Percentiles rank a stretch among this genome's conserved stretches.
Conservation (phyloP, 2,113 vertebrate genomes). For the Hippopotamus amphibius region DNA sequence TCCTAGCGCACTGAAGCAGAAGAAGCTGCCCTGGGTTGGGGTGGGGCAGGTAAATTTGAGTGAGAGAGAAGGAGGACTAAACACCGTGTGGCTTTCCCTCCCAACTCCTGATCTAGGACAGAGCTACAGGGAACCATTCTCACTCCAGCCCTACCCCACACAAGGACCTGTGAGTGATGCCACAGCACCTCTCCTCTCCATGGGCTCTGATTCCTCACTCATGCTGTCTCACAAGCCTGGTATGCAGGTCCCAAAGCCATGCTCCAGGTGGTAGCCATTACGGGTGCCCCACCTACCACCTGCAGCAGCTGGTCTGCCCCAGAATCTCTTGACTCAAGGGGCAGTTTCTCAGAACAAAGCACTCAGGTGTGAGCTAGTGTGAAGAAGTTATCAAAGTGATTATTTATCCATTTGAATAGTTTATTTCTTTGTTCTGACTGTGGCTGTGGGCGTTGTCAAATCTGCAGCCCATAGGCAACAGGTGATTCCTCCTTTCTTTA, state of each 20-base stretch:
- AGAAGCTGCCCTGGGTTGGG: not conserved
- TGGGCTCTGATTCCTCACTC: not conserved
- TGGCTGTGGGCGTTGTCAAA: not conserved
- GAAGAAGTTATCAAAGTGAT: not conserved
- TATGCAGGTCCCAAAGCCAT: not conserved
- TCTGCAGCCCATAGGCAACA: not conserved
- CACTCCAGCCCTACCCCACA: not conserved
- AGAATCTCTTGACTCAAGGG: not conserved
- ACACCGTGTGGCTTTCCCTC: not conserved
- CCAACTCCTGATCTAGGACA: not conserved
- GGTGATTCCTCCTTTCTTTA: not conserved
- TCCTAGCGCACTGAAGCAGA: not conserved
- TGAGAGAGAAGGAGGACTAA: not conserved
- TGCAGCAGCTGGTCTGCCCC: not conserved
- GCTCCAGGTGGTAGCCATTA: no score
- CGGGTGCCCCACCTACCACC: rapidly evolving
- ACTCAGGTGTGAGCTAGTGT: not conserved
- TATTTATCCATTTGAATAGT: not conserved
- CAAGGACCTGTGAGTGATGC: not conserved
- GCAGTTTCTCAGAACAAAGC: not conserved
- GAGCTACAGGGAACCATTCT: not conserved
- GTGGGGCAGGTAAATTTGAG: not conserved
- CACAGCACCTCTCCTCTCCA: not conserved
- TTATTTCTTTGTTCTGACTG: not conserved
- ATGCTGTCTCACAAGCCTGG: not conserved